phyloP scores from a whole-genome alignment of 1,140 invertebrate genomes.

The Babylonia areolata region DNA sequence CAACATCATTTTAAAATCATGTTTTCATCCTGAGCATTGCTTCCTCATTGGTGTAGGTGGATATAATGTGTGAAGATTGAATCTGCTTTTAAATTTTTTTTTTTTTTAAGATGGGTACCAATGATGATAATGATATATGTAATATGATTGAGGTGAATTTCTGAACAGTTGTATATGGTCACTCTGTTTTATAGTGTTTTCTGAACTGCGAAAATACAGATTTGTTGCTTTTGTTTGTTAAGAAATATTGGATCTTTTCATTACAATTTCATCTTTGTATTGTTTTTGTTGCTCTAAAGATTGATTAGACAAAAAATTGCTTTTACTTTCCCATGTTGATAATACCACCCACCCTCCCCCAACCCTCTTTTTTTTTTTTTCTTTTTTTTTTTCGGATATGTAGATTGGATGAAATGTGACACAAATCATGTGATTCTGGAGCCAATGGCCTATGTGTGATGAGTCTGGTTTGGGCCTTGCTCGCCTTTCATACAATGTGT shows the following conservation, averaged over 20 bases:
- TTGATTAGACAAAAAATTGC: not conserved
- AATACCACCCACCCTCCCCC: too few relatives aligned
- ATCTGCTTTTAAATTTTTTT: not conserved
- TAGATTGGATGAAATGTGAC: conserved; percentile 10
- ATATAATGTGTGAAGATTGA: not conserved
- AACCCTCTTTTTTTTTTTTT: conserved; percentile 10
- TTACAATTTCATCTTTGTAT: not conserved
- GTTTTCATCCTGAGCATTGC: not conserved
- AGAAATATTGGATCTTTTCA: not conserved
- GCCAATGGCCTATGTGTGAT: conserved; percentile 10
- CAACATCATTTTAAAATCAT: not conserved
- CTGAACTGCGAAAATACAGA: not conserved
- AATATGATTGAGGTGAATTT: not conserved
- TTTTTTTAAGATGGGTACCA: not conserved
- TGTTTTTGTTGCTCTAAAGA: not conserved
- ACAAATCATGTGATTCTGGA: conserved; percentile 20
- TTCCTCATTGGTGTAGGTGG: not conserved
- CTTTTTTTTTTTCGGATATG: not conserved
- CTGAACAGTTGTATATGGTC: not conserved
- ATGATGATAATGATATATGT: not conserved
- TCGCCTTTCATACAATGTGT: not conserved
- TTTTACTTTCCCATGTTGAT: not conserved
- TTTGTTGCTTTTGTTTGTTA: not conserved
- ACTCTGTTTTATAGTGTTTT: not conserved
- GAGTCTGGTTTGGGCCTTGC: conserved; percentile 1